phyloP scores from a whole-genome alignment of 2,888 invertebrate species.

The Drosophila vallismaia region DNA sequence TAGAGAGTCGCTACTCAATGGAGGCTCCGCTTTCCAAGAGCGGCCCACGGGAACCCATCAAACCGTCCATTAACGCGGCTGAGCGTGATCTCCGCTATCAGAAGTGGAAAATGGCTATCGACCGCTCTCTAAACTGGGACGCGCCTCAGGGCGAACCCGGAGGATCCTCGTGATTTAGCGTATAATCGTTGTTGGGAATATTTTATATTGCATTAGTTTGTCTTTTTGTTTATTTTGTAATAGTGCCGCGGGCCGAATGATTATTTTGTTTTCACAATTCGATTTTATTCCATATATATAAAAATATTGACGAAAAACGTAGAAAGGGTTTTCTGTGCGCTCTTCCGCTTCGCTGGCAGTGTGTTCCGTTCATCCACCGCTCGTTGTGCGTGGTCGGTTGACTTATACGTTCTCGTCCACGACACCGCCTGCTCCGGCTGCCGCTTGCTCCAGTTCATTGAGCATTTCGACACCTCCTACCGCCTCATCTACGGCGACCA shows the following conservation, averaged over 20 bases:
- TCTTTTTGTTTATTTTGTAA: neutral
- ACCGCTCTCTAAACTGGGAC: conserved; percentile 93
- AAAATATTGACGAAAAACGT: conserved; percentile 66
- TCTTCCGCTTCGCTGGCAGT: conserved; percentile 62
- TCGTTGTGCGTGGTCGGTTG: neutral
- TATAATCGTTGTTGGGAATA: conserved; percentile 12
- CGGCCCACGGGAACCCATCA: conserved; percentile 84
- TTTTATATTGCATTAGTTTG: conserved; percentile 6
- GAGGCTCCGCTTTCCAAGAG: conserved; percentile 67
- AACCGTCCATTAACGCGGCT: conserved; percentile 88
- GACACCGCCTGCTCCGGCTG: conserved; percentile 34
- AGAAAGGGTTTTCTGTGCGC: conserved; percentile 58
- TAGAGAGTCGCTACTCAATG: conserved; percentile 73
- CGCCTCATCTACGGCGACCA: conserved; percentile 79
- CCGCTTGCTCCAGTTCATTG: conserved; percentile 76
- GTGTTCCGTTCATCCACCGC: conserved; percentile 34
- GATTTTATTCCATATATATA: conserved; percentile 50
- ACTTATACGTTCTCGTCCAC: conserved; percentile 67
- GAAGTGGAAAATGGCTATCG: conserved; percentile 96
- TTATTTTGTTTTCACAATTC: conserved; percentile 38
- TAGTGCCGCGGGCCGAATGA: neutral
- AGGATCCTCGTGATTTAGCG: conserved; percentile 57
- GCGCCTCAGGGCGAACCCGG: conserved; percentile 68
- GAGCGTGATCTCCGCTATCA: conserved; percentile 92
- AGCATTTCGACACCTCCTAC: conserved; percentile 75